Base-by-base conservation (phyloP, 2,797 vertebrate species). In the Hybognathus amarus region DNA sequence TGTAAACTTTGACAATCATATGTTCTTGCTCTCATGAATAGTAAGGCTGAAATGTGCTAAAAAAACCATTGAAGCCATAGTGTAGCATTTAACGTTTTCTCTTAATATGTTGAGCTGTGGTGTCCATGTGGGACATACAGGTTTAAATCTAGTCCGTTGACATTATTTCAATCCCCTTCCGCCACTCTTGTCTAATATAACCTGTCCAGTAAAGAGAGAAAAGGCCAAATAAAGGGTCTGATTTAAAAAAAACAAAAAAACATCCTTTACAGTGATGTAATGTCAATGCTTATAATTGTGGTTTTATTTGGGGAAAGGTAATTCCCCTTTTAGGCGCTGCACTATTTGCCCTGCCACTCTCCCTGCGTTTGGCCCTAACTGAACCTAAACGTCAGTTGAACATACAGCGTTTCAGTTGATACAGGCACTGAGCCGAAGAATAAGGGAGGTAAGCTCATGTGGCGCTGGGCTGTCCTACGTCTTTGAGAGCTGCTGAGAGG, bases 401-500 rank as follows among this genome's bases (percentile, higher is more conserved):
- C 74, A 52, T 85, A 74, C 70, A 70, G 52, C 27, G 0, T 59
- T 86, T 64, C 24, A 52, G 76, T 79, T 81, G 73, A 83, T 85
- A 79, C 82, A 71, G 80, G 81, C 81, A 83, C 67, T 77, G 70
- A 83, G 74, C 81, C 81, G 73, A 70, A 79, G 69, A 81, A 85
- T 71, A 77, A 79, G 74, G 63, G 85, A 45, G 85, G 54, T 68
- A 78, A 69, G 74, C 80, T 84, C 82, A 85, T 61, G 71, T 52
- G 79, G 83, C 67, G 73, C 80, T 85, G 80, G 80, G 71, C 79
- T 80, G 79, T 68, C 76, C 82, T 86, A 82, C 10, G 79, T 85
- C 78, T 82, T 84, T 83, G 85, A 82, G 73, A 82, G 78, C 83
- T 83, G 84, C 82, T 86, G 84, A 87, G 86, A 83, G 86, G 86